Conservation (phyloP, 2,113 vertebrate genomes). For the Lamprotornis superbus region DNA sequence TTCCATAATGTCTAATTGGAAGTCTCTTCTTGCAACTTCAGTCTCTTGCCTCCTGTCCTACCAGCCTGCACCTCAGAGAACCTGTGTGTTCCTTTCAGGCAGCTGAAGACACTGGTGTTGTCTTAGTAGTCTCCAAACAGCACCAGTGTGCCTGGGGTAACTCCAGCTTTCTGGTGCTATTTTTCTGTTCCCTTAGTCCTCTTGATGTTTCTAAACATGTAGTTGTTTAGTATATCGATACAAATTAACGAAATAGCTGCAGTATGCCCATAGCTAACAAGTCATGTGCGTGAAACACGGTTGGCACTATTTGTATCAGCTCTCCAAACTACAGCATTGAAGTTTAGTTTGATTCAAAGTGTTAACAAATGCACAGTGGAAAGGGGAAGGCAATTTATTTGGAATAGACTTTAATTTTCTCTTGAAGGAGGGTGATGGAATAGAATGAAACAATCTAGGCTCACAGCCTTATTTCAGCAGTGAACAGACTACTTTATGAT, state of each 20-base stretch:
- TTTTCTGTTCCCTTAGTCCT: background rate
- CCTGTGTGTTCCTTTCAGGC: background rate
- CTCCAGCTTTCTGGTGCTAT: background rate
- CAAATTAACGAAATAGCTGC: background rate
- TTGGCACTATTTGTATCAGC: background rate
- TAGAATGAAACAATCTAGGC: background rate
- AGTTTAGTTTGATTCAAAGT: background rate
- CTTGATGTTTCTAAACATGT: background rate
- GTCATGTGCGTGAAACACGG: fast-evolving
- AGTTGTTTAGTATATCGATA: background rate
- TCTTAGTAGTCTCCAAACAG: background rate
- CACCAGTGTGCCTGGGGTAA: background rate
- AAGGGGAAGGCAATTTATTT: background rate
- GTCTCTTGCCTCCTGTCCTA: background rate
- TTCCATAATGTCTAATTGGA: background rate
- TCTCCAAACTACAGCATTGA: background rate
- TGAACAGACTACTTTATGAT: background rate
- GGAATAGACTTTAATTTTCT: background rate
- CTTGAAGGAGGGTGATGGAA: background rate
- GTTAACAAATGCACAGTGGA: background rate
- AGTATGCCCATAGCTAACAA: background rate
- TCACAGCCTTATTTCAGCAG: background rate
- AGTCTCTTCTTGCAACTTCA: background rate
- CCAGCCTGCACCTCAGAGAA: background rate
- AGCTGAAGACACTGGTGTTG: background rate